Evolutionary conservation across 2,797 vertebrate species (phyloP).

Genomic region (Eidolon dupreanum): DNA sequence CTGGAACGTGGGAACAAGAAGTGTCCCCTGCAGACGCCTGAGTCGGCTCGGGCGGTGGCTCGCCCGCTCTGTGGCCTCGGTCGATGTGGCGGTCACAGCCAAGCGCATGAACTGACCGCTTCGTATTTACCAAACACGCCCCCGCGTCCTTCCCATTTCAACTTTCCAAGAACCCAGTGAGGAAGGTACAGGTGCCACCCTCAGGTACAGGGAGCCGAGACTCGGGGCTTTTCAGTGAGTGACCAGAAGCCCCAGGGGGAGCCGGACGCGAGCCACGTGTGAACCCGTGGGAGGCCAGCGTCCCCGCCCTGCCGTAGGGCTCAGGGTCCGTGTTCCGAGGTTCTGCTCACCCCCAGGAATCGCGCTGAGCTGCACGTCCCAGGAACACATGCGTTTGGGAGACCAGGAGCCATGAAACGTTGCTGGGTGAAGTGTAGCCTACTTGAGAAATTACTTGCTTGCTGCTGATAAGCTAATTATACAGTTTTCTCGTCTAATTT

Average conservation of each 20-base stretch:
- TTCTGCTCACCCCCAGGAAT: neutral
- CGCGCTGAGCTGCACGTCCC: rapidly evolving
- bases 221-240: neutral
- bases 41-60: neutral
- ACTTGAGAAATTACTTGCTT: neutral
- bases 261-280: neutral
- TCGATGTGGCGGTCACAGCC: neutral
- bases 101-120: neutral
- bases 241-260: neutral
- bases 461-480: neutral
- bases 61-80: no score
- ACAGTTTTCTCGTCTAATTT: neutral
- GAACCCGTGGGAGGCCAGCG: neutral
- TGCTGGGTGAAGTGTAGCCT: neutral
- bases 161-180: neutral
- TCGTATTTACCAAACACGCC: neutral
- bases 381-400: neutral
- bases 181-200: neutral
- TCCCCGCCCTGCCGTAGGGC: no score
- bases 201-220: neutral
- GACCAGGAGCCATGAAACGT: neutral
- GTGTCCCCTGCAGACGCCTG: neutral
- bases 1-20: neutral
- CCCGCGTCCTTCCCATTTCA: neutral
- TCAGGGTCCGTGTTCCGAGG: neutral